Evolutionary conservation across 2,113 vertebrate species (phyloP).

Genomic region (Laterallus jamaicensis): DNA sequence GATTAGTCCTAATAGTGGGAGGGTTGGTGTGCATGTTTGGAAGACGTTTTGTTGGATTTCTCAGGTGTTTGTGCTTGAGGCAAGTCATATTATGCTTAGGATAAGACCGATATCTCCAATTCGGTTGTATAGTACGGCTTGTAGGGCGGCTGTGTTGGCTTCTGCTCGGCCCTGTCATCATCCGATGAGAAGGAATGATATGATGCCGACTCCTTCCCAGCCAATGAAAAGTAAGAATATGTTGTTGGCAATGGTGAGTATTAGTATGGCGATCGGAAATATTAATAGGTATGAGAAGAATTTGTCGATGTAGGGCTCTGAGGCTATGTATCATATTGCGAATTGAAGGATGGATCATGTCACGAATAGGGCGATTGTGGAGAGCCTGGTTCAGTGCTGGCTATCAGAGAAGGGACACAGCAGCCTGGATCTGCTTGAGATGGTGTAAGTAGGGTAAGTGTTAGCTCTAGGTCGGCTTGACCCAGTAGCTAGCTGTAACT

Average conservation of each 20-base stretch:
- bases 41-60: not conserved
- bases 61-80: accelerated
- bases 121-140: accelerated
- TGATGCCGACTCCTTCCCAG: accelerated
- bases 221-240: accelerated
- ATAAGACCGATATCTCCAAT: accelerated
- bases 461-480: no score
- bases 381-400: no score
- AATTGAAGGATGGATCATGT: accelerated
- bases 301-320: accelerated
- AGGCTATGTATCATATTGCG: accelerated
- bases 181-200: accelerated
- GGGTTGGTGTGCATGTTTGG: not conserved
- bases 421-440: no score
- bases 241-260: accelerated
- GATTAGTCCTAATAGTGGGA: not conserved
- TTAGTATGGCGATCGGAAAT: accelerated
- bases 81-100: accelerated
- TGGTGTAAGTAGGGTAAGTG: no score
- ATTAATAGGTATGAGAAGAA: not conserved
- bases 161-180: accelerated
- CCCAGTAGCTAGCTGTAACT: no score
- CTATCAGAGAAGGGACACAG: no score
- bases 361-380: accelerated
- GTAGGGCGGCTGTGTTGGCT: not conserved